Evolutionary conservation across 2,888 invertebrate species (phyloP).

Genomic region (Atethmia centrago): DNA sequence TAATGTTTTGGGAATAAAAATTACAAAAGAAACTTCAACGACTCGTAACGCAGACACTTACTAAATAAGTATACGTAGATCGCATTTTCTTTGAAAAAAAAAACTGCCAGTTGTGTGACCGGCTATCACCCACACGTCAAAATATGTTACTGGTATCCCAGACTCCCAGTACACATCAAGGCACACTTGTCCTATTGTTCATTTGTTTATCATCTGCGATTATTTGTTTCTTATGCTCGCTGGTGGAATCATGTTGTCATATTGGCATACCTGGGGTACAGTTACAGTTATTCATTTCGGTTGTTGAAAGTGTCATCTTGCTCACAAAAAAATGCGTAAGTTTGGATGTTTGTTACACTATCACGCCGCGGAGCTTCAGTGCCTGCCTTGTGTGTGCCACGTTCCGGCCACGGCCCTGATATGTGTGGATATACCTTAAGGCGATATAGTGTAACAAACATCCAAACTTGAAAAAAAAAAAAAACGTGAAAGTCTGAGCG

Average conservation of each 20-base stretch:
- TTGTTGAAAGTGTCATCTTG: not conserved
- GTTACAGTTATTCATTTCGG: not conserved
- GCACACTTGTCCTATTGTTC: conserved; percentile 51
- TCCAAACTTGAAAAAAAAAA: too few species aligned
- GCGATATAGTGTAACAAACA: too few species aligned
- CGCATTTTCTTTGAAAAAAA: conserved; percentile 49
- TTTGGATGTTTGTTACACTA: not conserved
- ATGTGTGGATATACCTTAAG: too few species aligned
- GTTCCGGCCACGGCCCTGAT: too few species aligned
- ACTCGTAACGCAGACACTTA: conserved; percentile 72
- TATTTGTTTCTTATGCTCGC: conserved; percentile 43
- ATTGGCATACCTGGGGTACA: conserved; percentile 17
- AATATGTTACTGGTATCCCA: conserved; percentile 50
- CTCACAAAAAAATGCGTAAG: not conserved
- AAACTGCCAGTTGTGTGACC: conserved; percentile 31
- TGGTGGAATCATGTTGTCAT: conserved; percentile 41
- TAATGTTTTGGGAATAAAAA: not conserved
- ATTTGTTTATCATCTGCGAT: conserved; percentile 53
- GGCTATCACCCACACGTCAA: conserved; percentile 65
- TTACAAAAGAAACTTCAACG: conserved; percentile 19
- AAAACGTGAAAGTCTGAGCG: not conserved
- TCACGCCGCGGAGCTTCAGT: not conserved
- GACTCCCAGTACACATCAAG: conserved; percentile 34
- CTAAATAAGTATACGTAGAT: conserved; percentile 56
- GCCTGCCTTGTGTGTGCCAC: too few species aligned